These are phyloP conservation scores for Lithophane semibrunnea DNA, from an alignment of 2,888 invertebrate species.

Conservation along the genomic window DNA sequence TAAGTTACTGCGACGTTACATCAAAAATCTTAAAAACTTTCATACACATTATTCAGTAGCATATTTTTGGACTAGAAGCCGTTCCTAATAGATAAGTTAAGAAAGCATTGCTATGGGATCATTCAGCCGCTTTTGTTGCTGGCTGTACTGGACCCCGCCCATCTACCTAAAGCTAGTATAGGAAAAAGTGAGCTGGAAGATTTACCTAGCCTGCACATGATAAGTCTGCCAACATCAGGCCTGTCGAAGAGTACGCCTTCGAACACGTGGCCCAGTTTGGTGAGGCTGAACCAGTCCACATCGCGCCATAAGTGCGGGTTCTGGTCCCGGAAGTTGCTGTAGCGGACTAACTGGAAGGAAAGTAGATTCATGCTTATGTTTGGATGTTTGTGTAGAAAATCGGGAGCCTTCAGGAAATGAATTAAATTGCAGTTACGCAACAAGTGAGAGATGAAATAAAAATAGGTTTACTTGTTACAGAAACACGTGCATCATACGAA, in stretches of 20 bases:
- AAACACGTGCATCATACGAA: too few species aligned
- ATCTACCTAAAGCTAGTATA: not conserved
- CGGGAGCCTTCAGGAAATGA: not conserved
- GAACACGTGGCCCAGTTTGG: constrained; percentile 91
- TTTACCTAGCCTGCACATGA: constrained; percentile 92
- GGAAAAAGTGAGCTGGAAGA: not conserved
- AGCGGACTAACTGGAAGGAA: constrained; percentile 92
- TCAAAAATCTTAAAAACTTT: too few species aligned
- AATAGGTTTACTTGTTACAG: too few species aligned
- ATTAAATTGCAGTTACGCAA: not conserved
- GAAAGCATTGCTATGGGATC: too few species aligned
- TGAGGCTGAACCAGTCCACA: constrained; percentile 92
- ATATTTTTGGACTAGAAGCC: too few species aligned
- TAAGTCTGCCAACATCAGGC: constrained; percentile 91
- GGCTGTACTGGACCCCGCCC: too few species aligned
- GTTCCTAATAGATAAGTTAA: too few species aligned
- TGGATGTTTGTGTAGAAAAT: not conserved
- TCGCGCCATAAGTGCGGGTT: constrained; percentile 93
- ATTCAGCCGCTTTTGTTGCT: too few species aligned
- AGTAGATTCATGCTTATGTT: not conserved
- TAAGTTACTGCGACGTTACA: too few species aligned
- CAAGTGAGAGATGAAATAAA: not conserved
- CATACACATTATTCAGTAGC: too few species aligned
- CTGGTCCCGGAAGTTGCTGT: constrained; percentile 93
- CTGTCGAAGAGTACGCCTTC: constrained; percentile 91